Base-by-base conservation (phyloP, 2,888 invertebrate species). In the Deilephila elpenor region DNA sequence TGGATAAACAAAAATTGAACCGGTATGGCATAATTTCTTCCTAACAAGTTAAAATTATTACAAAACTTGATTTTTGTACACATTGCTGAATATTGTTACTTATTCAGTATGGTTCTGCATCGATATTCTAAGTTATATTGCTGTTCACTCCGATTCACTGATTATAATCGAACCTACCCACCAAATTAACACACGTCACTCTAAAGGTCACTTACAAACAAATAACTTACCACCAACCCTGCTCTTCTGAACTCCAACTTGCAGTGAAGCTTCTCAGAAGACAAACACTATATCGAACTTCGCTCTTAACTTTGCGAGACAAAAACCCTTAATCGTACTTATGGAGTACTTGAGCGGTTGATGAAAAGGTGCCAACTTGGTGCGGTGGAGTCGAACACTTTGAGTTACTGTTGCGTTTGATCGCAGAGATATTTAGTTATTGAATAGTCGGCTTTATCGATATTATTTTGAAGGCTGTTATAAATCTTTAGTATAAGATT, bases 311-410 rank as follows among this genome's bases (percentile, higher is more conserved):
- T 67, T 67, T 67, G 44, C 17, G 25, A 51, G 67, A 67, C 67
- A 67, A 67, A 67, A 67, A 67, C 67, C 67, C 51, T 67, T 51
- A 67, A 44, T 67, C 44, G 51, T 67, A 67, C 67, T 67, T 51
- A 67, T 25, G 44, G 44, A 20, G 25, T 67, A 67, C 67, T 67
- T 67, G 25, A 67, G 44, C 44, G 14, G 64, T 1, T 67, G 67
- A 67, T 67, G 67, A 51, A 67, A 51, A 51, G 67, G 67, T 62
- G 44, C 44, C 44, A 51, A 51, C 67, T 67, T 51, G 25, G 25
- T 60, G 29, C 44, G 67, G 67, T 67, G 44, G 44, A 64, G 17
- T 51, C 25, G 17, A 37, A 51, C 44, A 25, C 44, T 67, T 20
- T 17, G 20, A 25, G n/a, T 32, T 7, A 32, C 32, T 32, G 7